Conservation (phyloP, 2,888 invertebrate genomes). For the Scrobipalpa atriplicella region DNA sequence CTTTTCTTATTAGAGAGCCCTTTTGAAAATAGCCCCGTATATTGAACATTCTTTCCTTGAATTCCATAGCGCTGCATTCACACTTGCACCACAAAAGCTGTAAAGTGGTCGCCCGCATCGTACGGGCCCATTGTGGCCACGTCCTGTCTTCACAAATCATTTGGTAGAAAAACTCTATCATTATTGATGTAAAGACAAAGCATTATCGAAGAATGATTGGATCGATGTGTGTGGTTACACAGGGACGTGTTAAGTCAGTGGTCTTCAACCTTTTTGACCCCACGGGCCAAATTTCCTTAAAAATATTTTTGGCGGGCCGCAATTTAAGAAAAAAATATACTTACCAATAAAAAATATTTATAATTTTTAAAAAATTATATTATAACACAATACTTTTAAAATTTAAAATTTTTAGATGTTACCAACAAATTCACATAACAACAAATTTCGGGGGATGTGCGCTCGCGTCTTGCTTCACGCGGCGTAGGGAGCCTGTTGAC, state of each 20-base stretch:
- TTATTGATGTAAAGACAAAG: slow-evolving; percentile 73
- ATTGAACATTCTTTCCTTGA: slow-evolving; percentile 19
- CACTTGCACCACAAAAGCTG: slow-evolving; percentile 57
- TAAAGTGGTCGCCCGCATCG: slow-evolving; percentile 77
- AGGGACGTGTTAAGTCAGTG: slow-evolving; percentile 24
- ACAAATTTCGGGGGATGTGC: too few relatives aligned
- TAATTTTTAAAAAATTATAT: too few relatives aligned
- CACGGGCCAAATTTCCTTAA: too few relatives aligned
- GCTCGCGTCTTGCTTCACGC: too few relatives aligned
- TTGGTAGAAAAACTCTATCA: slow-evolving; percentile 61
- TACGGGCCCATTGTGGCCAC: slow-evolving; percentile 68
- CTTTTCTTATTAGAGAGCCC: not conserved
- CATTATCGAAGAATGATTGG: slow-evolving; percentile 64
- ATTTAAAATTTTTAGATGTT: too few relatives aligned
- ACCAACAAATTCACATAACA: too few relatives aligned
- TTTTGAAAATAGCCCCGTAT: slow-evolving; percentile 13
- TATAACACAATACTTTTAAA: too few relatives aligned
- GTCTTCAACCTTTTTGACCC: too few relatives aligned
- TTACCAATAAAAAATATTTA: too few relatives aligned
- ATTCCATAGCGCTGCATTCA: slow-evolving; percentile 16
- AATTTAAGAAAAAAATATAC: too few relatives aligned
- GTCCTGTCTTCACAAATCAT: slow-evolving; percentile 80
- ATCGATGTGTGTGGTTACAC: slow-evolving; percentile 68
- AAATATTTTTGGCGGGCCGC: too few relatives aligned
- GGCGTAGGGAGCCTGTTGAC: too few relatives aligned